Conservation (phyloP, 1,140 invertebrate species). For the Battus philenor region DNA sequence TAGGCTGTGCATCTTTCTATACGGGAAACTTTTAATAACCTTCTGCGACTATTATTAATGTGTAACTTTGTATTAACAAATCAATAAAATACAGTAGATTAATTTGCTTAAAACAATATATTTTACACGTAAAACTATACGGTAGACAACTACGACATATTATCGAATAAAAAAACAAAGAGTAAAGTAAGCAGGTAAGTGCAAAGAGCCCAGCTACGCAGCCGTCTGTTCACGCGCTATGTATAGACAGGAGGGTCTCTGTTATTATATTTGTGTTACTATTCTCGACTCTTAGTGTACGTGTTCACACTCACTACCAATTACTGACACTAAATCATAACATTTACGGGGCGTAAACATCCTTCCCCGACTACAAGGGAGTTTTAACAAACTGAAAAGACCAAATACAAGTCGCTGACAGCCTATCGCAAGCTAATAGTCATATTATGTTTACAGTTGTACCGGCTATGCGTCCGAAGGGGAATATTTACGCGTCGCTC, state of each 20-base stretch:
- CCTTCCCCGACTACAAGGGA: conserved; percentile 39
- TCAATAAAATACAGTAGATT: no score
- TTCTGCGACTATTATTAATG: no score
- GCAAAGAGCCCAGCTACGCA: conserved; percentile 36
- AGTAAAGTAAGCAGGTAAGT: conserved; percentile 37
- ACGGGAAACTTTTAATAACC: no score
- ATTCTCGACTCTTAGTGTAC: conserved; percentile 60
- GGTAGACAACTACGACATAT: no score
- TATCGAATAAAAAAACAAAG: no score
- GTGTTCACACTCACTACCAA: conserved; percentile 69
- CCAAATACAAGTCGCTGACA: conserved; percentile 66
- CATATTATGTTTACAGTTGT: conserved; percentile 60
- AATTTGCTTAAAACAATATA: no score
- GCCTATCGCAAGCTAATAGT: conserved; percentile 63
- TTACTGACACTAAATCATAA: conserved; percentile 72
- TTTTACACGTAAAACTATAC: no score
- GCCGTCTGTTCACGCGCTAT: conserved; percentile 36
- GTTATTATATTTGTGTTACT: conserved; percentile 69
- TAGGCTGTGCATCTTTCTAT: no score
- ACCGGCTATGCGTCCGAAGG: conserved; percentile 37
- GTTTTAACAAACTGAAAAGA: conserved; percentile 53
- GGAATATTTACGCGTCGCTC: conserved; percentile 54
- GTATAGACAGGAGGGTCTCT: conserved; percentile 55
- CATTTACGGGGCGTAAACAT: conserved; percentile 66
- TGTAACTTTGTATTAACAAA: no score